Conservation (phyloP, 2,797 vertebrate genomes). For the Pantherophis alleghaniensis region DNA sequence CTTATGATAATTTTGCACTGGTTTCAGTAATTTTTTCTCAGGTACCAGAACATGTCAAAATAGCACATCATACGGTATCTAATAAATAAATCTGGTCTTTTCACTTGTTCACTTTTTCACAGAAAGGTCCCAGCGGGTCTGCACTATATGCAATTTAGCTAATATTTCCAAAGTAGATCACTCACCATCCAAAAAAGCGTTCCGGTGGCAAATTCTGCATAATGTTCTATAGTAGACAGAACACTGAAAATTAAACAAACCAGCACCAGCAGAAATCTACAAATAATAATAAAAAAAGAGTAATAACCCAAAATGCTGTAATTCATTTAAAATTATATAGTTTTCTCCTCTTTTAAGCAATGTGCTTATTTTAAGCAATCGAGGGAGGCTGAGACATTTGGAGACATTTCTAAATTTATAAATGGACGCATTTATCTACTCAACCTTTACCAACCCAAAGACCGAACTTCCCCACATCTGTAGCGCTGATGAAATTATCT, state of each 20-base stretch:
- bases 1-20: too few species aligned
- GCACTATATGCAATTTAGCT: background rate
- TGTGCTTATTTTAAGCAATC: background rate
- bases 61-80: too few species aligned
- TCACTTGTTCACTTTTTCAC: background rate
- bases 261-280: conserved; percentile 86
- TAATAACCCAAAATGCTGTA: background rate
- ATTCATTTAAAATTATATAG: background rate
- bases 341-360: background rate
- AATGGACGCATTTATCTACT: background rate
- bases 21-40: too few species aligned
- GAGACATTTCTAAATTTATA: too few species aligned
- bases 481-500: background rate
- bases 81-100: background rate
- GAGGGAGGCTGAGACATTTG: too few species aligned
- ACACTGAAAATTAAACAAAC: conserved; percentile 92
- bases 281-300: background rate
- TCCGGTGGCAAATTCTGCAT: conserved; percentile 85
- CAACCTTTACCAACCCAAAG: background rate
- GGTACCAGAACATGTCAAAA: background rate
- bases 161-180: conserved; percentile 28
- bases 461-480: background rate
- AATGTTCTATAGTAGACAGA: conserved; percentile 87
- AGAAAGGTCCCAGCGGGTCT: background rate
- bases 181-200: conserved; percentile 93